Conservation (phyloP, 1,140 invertebrate species). For the Drosophila santomea region DNA sequence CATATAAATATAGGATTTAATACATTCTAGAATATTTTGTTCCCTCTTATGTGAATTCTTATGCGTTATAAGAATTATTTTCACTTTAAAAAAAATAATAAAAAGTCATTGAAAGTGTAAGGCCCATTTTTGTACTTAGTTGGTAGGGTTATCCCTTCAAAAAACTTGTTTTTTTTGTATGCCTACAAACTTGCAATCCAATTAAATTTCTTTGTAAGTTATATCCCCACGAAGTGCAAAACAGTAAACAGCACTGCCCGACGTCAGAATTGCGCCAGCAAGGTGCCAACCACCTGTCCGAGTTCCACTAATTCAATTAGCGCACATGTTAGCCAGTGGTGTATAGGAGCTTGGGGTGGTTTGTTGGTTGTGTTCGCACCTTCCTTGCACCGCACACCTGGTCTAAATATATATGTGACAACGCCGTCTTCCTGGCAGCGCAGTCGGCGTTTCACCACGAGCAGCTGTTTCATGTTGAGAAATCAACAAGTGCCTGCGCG, state of each 20-base stretch:
- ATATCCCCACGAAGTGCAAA: background rate
- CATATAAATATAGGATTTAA: no score
- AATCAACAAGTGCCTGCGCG: conserved; percentile 78
- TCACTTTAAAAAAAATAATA: no score
- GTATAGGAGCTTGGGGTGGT: conserved; percentile 13
- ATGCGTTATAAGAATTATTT: no score
- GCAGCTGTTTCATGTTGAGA: conserved; percentile 52
- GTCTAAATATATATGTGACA: conserved; percentile 10
- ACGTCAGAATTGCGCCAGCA: conserved; percentile 2
- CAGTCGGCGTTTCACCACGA: conserved; percentile 42
- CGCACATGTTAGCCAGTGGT: conserved; percentile 56
- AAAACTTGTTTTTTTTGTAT: background rate
- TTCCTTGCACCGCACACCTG: background rate
- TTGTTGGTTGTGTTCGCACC: conserved; percentile 18
- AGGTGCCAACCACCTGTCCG: conserved; percentile 79
- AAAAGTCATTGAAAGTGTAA: no score
- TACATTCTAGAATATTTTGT: no score
- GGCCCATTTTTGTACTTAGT: background rate
- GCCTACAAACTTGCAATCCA: background rate
- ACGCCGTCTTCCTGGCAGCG: conserved; percentile 18
- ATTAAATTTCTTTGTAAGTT: background rate
- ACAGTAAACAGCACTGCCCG: conserved; percentile 11
- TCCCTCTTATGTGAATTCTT: no score
- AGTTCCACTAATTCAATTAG: conserved; percentile 74
- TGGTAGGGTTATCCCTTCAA: background rate